Evolutionary conservation across 2,888 invertebrate genomes (phyloP).

Genomic region (Pseudococcus viburni): DNA sequence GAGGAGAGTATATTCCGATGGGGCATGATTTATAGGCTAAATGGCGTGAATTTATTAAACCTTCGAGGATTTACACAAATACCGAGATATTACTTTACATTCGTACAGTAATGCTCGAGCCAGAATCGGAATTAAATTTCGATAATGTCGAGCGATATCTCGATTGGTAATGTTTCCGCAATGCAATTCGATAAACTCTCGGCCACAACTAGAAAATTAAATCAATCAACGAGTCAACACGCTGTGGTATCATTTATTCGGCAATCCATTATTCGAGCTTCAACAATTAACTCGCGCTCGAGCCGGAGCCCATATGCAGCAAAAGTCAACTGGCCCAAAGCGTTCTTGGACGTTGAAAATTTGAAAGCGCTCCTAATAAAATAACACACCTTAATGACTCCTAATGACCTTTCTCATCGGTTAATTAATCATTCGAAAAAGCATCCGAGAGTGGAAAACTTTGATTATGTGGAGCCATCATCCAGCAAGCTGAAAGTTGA

Average conservation of each 20-base stretch:
- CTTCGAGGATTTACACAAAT: conserved; percentile 20
- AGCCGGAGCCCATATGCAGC: background rate
- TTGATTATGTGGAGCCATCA: background rate
- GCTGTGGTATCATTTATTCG: conserved; percentile 28
- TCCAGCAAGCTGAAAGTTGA: background rate
- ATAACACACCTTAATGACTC: conserved; percentile 62
- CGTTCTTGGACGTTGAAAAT: conserved; percentile 51
- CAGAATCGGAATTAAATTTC: conserved; percentile 18
- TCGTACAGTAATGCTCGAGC: background rate
- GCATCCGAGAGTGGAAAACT: conserved; percentile 34
- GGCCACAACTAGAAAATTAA: background rate
- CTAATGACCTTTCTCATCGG: conserved; percentile 63
- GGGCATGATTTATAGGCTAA: conserved; percentile 33
- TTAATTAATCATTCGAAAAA: conserved; percentile 64
- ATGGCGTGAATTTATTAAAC: conserved; percentile 53
- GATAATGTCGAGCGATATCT: conserved; percentile 8
- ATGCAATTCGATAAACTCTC: background rate
- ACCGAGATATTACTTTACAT: background rate
- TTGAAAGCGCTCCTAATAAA: conserved; percentile 41
- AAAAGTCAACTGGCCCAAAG: conserved; percentile 28
- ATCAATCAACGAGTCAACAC: conserved; percentile 34
- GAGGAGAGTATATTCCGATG: conserved; percentile 26
- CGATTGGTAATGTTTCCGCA: conserved; percentile 11
- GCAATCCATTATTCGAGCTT: conserved; percentile 31
- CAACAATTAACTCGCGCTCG: conserved; percentile 29